A percentile compares a stretch with the other conserved stretches of the same genome.
Conservation (phyloP, 1,140 invertebrate species). For the Listronotus oregonensis region DNA sequence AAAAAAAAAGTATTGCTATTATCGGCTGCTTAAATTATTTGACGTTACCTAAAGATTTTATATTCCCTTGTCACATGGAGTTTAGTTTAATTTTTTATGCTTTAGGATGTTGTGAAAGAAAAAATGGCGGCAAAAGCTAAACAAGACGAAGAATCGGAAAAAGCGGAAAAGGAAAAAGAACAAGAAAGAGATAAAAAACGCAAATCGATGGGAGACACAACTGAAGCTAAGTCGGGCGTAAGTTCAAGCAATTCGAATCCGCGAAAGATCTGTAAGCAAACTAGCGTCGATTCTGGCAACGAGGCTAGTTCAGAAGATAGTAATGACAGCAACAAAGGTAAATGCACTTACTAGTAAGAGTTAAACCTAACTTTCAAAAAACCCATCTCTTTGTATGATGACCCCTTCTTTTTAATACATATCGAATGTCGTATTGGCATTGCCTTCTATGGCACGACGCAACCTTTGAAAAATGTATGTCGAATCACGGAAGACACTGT, state of each 20-base stretch:
- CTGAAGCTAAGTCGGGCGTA: constrained; percentile 32
- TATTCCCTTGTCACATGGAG: too few species aligned
- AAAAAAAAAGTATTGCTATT: too few species aligned
- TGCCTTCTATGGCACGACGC: too few species aligned
- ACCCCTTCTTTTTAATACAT: too few species aligned
- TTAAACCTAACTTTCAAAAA: too few species aligned
- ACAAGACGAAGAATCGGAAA: constrained; percentile 54
- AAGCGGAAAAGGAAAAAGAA: constrained; percentile 46
- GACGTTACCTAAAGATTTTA: too few species aligned
- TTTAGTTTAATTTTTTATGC: constrained; percentile 32
- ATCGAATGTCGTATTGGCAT: too few species aligned
- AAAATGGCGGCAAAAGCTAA: constrained; percentile 63
- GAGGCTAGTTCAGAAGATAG: constrained; percentile 92
- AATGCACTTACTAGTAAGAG: not conserved
- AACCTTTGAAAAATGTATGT: too few species aligned
- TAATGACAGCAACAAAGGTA: constrained; percentile 77
- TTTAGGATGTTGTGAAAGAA: constrained; percentile 80
- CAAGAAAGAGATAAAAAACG: constrained; percentile 41
- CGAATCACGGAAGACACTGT: too few species aligned
- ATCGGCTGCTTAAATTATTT: too few species aligned
- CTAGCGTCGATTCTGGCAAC: constrained; percentile 84
- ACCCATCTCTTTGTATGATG: too few species aligned
- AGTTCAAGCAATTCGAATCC: constrained; percentile 46
- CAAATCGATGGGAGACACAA: constrained; percentile 33
- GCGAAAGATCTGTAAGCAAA: constrained; percentile 69